Evolutionary conservation across 2,797 vertebrate species (phyloP).

Genomic region (Acrossocheilus wenchowensis): DNA sequence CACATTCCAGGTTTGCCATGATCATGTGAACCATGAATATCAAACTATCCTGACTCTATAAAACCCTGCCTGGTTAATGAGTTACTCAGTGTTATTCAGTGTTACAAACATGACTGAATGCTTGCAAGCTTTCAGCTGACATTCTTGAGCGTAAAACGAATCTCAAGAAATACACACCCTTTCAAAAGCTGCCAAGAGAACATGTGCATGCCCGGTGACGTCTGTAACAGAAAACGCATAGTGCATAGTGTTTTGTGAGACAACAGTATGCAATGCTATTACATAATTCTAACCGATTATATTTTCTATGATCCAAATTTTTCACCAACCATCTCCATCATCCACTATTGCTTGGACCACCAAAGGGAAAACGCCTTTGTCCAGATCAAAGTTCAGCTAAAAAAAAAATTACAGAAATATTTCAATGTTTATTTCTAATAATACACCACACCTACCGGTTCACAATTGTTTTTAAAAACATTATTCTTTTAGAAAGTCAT

Average conservation of each 20-base stretch:
- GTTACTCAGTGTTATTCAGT: not conserved
- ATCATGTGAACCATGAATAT: not conserved
- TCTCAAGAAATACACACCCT: slow-evolving; percentile 79
- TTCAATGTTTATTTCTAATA: not conserved
- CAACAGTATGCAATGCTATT: not conserved
- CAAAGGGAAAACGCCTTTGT: slow-evolving; percentile 93
- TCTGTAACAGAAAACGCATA: slow-evolving; percentile 75
- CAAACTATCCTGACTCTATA: not conserved
- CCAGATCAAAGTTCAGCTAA: slow-evolving; percentile 96
- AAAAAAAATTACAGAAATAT: slow-evolving; percentile 50
- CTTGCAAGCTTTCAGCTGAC: not conserved
- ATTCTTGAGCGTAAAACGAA: slow-evolving; percentile 1
- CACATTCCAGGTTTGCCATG: not conserved
- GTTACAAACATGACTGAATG: not conserved
- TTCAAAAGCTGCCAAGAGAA: slow-evolving; percentile 96
- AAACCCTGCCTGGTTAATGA: slow-evolving; percentile 29
- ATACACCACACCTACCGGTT: not conserved
- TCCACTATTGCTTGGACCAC: slow-evolving; percentile 96
- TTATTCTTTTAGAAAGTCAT: not conserved
- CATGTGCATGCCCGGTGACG: slow-evolving; percentile 93
- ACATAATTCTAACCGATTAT: not conserved
- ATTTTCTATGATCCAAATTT: not conserved
- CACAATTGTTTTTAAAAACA: not conserved
- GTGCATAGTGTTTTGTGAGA: slow-evolving; percentile 7
- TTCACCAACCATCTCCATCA: slow-evolving; percentile 91